Evolutionary conservation across 2,888 invertebrate genomes (phyloP).

Genomic region (Cephus runcator): DNA sequence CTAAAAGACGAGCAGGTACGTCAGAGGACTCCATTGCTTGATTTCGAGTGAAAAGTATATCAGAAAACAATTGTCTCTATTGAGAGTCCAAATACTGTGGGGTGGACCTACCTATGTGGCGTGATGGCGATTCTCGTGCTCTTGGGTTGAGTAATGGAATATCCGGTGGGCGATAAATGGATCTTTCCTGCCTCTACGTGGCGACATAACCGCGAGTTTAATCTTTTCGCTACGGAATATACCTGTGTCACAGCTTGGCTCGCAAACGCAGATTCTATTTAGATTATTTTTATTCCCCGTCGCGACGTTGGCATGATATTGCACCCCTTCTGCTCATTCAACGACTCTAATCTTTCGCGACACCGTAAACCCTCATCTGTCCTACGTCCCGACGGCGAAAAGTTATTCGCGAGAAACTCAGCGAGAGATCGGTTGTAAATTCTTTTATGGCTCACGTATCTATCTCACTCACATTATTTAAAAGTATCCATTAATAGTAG

Average conservation of each 20-base stretch:
- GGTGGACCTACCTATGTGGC: neutral
- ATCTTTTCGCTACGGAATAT: neutral
- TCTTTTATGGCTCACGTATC: neutral
- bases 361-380: conserved; percentile 11
- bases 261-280: conserved; percentile 13
- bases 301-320: neutral
- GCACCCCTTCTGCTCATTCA: neutral
- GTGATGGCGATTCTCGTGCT: neutral
- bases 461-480: neutral
- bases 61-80: neutral
- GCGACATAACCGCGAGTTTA: neutral
- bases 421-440: neutral
- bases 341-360: conserved; percentile 9
- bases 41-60: neutral
- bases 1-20: neutral
- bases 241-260: neutral
- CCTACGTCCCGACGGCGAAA: neutral
- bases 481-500: neutral
- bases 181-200: neutral
- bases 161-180: neutral
- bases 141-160: neutral
- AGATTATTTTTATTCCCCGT: conserved; percentile 20
- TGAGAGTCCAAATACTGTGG: neutral
- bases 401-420: neutral
- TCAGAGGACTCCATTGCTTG: neutral